These are phyloP conservation scores for Aspidoscelis tigris DNA, from an alignment of 2,113 vertebrate genomes.

Conservation along the genomic window DNA sequence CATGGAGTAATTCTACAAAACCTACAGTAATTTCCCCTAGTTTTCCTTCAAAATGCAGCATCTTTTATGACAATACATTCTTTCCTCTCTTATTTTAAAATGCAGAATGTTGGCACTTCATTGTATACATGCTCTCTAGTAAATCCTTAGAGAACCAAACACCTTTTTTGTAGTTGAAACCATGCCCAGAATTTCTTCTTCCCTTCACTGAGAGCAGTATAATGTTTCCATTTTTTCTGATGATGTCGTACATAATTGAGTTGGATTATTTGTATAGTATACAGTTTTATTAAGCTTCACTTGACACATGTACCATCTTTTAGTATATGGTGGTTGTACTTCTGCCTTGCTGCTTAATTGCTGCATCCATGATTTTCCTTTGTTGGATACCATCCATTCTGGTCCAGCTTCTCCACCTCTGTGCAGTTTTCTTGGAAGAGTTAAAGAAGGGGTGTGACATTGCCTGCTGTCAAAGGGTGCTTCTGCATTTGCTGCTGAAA, in stretches of 20 bases:
- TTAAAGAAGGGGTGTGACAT: too few relatives aligned
- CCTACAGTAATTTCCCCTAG: neutral
- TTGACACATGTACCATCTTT: neutral
- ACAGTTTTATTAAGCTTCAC: neutral
- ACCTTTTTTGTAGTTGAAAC: constrained; percentile 19
- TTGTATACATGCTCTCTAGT: neutral
- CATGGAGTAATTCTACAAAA: neutral
- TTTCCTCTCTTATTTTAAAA: neutral
- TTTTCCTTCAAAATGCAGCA: neutral
- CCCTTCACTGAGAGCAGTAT: neutral
- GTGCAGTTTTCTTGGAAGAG: too few relatives aligned
- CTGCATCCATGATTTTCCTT: neutral
- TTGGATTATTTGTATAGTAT: neutral
- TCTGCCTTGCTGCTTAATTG: neutral
- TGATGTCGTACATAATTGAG: neutral
- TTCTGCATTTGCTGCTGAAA: too few relatives aligned
- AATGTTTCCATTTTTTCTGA: neutral
- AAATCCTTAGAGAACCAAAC: constrained; percentile 18
- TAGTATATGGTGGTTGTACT: neutral
- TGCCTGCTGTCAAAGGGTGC: too few relatives aligned
- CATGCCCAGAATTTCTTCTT: constrained; percentile 7
- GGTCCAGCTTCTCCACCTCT: too few relatives aligned
- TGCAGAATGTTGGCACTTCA: neutral
- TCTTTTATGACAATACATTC: neutral
- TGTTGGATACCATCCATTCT: too few relatives aligned